phyloP scores from a whole-genome alignment of 2,888 invertebrate genomes.

The Yponomeuta malinellus region DNA sequence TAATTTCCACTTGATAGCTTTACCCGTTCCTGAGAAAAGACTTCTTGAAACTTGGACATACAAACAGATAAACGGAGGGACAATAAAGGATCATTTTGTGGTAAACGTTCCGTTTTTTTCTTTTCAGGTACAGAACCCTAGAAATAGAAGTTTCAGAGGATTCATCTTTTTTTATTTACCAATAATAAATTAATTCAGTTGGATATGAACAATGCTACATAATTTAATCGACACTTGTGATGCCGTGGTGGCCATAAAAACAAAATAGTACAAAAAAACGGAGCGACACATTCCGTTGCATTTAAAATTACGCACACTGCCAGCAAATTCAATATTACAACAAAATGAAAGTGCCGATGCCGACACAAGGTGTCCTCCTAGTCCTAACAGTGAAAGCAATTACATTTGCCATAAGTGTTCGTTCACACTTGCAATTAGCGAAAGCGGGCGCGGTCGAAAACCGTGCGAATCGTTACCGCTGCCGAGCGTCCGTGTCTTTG shows the following conservation, averaged over 20 bases:
- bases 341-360: neutral
- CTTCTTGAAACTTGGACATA: too few relatives aligned
- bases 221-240: too few relatives aligned
- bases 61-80: too few relatives aligned
- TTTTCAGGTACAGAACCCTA: too few relatives aligned
- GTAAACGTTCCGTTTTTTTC: too few relatives aligned
- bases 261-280: neutral
- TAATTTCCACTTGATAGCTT: too few relatives aligned
- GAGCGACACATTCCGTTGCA: neutral
- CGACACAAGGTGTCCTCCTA: constrained; percentile 38
- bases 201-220: too few relatives aligned
- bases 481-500: constrained; percentile 66
- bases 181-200: too few relatives aligned
- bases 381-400: constrained; percentile 66
- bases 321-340: constrained; percentile 18
- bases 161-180: too few relatives aligned
- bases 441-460: constrained; percentile 61
- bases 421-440: constrained; percentile 73
- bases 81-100: too few relatives aligned
- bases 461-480: constrained; percentile 73
- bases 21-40: too few relatives aligned
- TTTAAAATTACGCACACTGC: neutral
- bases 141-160: too few relatives aligned
- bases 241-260: neutral
- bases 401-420: constrained; percentile 71